phyloP scores from a whole-genome alignment of 2,888 invertebrate genomes.

The Nymphalis polychloros region DNA sequence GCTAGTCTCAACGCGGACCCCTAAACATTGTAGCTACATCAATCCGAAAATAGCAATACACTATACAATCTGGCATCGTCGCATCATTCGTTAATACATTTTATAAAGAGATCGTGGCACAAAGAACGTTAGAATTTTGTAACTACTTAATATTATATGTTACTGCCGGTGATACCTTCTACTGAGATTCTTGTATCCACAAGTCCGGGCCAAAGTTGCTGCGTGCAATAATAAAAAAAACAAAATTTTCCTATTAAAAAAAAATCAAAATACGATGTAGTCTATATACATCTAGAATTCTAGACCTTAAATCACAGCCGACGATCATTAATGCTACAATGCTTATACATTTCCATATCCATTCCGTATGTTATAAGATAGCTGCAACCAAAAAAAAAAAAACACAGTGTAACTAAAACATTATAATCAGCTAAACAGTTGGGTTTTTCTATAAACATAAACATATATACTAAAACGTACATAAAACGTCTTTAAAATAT shows the following conservation, averaged over 20 bases:
- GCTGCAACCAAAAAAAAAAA: slow-evolving; percentile 75
- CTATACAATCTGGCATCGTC: slow-evolving; percentile 20
- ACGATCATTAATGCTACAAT: slow-evolving; percentile 68
- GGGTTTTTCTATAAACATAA: neutral
- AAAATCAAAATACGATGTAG: slow-evolving; percentile 34
- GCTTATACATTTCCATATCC: slow-evolving; percentile 80
- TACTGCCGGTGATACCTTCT: slow-evolving; percentile 84
- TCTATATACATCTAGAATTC: slow-evolving; percentile 46
- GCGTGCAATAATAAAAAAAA: slow-evolving; percentile 74
- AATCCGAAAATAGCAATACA: slow-evolving; percentile 35
- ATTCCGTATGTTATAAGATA: slow-evolving; percentile 78
- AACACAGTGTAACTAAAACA: slow-evolving; percentile 26
- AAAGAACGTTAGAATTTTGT: slow-evolving; percentile 37
- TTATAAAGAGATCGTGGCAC: slow-evolving; percentile 44
- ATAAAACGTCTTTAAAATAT: too few relatives aligned
- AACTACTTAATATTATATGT: slow-evolving; percentile 64
- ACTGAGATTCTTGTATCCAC: slow-evolving; percentile 84
- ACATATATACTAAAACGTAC: neutral
- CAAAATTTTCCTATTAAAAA: slow-evolving; percentile 60
- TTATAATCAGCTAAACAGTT: neutral
- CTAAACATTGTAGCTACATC: slow-evolving; percentile 30
- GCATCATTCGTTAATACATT: slow-evolving; percentile 19
- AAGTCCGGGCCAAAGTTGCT: slow-evolving; percentile 81
- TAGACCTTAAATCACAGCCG: slow-evolving; percentile 79
- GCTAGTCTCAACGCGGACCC: slow-evolving; percentile 21